A percentile compares a stretch with the other conserved stretches of the same genome.
Conservation (phyloP, 2,797 vertebrate species). For the Mycteria americana region DNA sequence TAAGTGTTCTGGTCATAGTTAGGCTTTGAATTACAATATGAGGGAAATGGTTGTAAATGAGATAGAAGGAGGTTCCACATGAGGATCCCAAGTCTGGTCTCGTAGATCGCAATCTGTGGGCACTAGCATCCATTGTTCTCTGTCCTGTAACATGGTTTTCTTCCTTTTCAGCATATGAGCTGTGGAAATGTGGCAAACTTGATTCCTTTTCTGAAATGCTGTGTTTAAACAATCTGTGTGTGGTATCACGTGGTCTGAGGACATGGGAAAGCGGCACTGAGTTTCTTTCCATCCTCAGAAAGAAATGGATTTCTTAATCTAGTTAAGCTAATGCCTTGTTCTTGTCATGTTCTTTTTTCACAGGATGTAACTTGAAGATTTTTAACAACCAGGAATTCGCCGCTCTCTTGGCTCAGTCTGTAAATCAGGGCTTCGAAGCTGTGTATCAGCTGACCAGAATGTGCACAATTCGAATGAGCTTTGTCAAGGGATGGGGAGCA, state of each 20-base stretch:
- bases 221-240: background rate
- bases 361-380: slow-evolving; percentile 98
- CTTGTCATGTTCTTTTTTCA: background rate
- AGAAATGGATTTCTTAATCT: background rate
- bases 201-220: background rate
- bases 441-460: slow-evolving; percentile 97
- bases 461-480: slow-evolving; percentile 99
- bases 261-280: background rate
- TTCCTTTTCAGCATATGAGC: background rate
- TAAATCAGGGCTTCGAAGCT: slow-evolving; percentile 97
- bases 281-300: background rate
- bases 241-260: background rate
- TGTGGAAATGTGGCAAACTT: background rate
- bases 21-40: background rate
- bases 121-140: background rate
- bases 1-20: background rate
- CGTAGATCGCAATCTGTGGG: background rate
- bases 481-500: slow-evolving; percentile 97
- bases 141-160: background rate
- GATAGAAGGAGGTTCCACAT: background rate
- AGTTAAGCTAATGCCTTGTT: background rate
- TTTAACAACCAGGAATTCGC: slow-evolving; percentile 99
- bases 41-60: background rate
- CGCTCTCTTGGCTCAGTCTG: slow-evolving; percentile 91
- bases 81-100: background rate